Base-by-base conservation (phyloP, 2,113 vertebrate genomes). In the Suricata suricatta region DNA sequence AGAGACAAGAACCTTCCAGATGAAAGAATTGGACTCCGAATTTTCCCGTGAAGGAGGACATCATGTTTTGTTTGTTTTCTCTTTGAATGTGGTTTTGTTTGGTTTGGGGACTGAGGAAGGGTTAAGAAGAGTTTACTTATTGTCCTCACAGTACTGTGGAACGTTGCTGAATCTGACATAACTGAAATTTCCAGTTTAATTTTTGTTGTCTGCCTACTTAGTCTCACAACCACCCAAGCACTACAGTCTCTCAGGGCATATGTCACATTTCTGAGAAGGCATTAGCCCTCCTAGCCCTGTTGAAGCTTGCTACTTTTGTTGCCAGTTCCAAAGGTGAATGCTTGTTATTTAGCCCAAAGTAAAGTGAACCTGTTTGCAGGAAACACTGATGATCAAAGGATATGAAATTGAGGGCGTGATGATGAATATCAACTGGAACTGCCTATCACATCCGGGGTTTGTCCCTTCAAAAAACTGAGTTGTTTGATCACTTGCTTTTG, bases 401-500 rank as follows among this genome's bases (percentile, higher is more conserved):
- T 63, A 25, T 66, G 44, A 96, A 89, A 95, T 89, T 94, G 86
- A 96, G 77, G 93, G 95, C n/a, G 15, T 57, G 41, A 66, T 93
- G 80, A 98, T 98, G 97, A 98, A 71, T 74, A 97, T 89, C 69
- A 90, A 84, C 50, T 87, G 35, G 13, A 86, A 94, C 72, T 96
- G 63, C 82, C 94, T 87, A 64, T 96, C 76, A 97, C 79, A 95
- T 71, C 54, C 91, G 31, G 92, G 64, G 86, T 97, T 76, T 93
- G 88, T 82, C 50, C 38, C 14, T 76, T 98, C 95, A 72, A 72
- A 97, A 97, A 98, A 76, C 63, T 90, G 6, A 96, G 38, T 74
- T 98, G 95, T 97, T 98, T 98, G 92, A 98, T 98, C 92, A 80
- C 92, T 98, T 97, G 25, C 2, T 95, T 97, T 96, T 96, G 92